A percentile compares a stretch with the other conserved stretches of the same genome.
Evolutionary conservation across 2,113 vertebrate species (phyloP).

Genomic region (Raja brachyura): DNA sequence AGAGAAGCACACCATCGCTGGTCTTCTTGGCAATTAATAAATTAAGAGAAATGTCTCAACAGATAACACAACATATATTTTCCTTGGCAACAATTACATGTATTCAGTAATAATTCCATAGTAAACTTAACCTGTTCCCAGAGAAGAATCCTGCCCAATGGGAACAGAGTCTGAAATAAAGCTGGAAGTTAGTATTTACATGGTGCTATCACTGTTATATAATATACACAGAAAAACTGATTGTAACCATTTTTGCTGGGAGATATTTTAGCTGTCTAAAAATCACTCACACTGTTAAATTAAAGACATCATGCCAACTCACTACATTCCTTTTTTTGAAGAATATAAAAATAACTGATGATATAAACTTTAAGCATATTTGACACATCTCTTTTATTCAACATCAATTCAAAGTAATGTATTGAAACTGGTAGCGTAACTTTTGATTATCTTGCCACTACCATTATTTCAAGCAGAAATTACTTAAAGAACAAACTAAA

Average conservation of each 20-base stretch:
- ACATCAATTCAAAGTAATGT: background rate
- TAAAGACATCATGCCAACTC: background rate
- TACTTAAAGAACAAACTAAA: background rate
- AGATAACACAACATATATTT: background rate
- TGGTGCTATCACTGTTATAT: background rate
- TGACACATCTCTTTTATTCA: background rate
- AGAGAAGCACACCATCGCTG: background rate
- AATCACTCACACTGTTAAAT: background rate
- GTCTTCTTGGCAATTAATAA: background rate
- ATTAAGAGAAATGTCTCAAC: background rate
- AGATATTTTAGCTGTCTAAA: background rate
- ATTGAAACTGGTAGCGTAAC: background rate
- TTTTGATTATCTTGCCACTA: background rate
- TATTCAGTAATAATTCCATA: background rate
- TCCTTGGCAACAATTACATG: background rate
- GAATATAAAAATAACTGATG: background rate
- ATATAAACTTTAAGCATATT: background rate
- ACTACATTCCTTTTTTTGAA: background rate
- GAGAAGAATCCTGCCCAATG: background rate
- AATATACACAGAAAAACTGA: background rate
- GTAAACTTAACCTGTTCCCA: background rate
- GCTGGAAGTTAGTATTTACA: background rate
- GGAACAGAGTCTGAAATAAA: background rate
- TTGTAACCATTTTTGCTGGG: background rate
- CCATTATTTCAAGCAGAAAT: background rate